phyloP scores from a whole-genome alignment of 2,888 invertebrate genomes.

The Spicauda simplicius region DNA sequence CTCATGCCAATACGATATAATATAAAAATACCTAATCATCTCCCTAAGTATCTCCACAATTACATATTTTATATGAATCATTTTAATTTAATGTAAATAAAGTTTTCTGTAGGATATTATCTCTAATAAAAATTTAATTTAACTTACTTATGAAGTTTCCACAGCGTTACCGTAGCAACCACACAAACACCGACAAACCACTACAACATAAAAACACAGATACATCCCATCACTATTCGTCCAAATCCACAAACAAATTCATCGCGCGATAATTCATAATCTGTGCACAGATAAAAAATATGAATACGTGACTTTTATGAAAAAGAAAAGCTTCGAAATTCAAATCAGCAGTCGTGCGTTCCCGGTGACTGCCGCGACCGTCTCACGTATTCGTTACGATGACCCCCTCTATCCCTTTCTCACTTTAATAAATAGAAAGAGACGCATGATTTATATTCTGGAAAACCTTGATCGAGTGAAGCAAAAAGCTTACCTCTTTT shows the following conservation, averaged over 20 bases:
- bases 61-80: no score
- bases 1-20: no score
- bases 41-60: no score
- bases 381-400: constrained; percentile 50
- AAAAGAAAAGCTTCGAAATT: constrained; percentile 47
- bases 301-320: constrained; percentile 39
- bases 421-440: constrained; percentile 44
- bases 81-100: no score
- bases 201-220: constrained; percentile 1
- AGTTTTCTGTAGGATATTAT: no score
- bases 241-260: constrained; percentile 13
- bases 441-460: constrained; percentile 45
- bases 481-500: constrained; percentile 49
- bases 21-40: no score
- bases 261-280: neutral
- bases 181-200: constrained; percentile 27
- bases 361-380: constrained; percentile 54
- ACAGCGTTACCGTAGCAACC: constrained; percentile 34
- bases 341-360: constrained; percentile 63
- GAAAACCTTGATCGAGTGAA: constrained; percentile 47
- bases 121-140: no score
- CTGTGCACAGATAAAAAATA: constrained; percentile 24
- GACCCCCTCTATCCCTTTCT: constrained; percentile 49
- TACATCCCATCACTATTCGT: constrained; percentile 1
- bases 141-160: constrained; percentile 24